Conservation (phyloP, 2,888 invertebrate genomes). For the Sphaeridia pumilis region DNA sequence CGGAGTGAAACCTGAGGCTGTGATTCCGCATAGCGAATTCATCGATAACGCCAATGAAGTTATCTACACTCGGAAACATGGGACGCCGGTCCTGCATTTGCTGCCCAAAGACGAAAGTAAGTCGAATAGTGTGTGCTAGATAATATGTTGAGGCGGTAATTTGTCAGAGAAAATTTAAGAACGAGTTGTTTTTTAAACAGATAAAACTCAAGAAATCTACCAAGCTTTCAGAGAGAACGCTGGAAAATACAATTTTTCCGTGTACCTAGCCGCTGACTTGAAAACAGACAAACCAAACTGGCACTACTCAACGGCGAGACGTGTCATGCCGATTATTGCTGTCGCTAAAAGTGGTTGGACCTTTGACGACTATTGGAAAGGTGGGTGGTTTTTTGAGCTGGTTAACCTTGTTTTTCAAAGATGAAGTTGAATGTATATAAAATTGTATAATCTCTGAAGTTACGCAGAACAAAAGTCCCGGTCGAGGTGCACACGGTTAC, state of each 20-base stretch:
- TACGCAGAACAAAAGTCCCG: no score
- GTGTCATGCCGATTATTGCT: slow-evolving; percentile 52
- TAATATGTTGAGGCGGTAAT: background rate
- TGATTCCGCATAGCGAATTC: slow-evolving; percentile 48
- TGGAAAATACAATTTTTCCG: slow-evolving; percentile 39
- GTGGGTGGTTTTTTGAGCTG: slow-evolving; percentile 39
- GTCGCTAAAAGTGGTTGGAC: slow-evolving; percentile 52
- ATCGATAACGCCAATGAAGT: slow-evolving; percentile 38
- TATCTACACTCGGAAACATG: slow-evolving; percentile 44
- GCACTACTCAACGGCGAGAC: slow-evolving; percentile 50
- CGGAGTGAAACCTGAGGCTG: slow-evolving; percentile 44
- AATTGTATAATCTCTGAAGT: no score
- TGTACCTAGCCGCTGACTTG: slow-evolving; percentile 48
- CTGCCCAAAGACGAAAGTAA: slow-evolving; percentile 47
- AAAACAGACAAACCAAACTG: slow-evolving; percentile 43
- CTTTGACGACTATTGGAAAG: slow-evolving; percentile 43
- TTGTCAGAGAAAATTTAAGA: no score
- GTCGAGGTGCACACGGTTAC: background rate
- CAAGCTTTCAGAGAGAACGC: slow-evolving; percentile 42
- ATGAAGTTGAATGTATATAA: slow-evolving; percentile 43
- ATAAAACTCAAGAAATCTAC: slow-evolving; percentile 29
- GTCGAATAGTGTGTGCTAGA: slow-evolving; percentile 41
- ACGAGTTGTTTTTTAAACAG: background rate
- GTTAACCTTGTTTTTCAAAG: slow-evolving; percentile 41
- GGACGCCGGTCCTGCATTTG: slow-evolving; percentile 50